Percentiles rank a stretch among this genome's conserved stretches.
Conservation (phyloP, 1,140 invertebrate species). For the Palaemon carinicauda region DNA sequence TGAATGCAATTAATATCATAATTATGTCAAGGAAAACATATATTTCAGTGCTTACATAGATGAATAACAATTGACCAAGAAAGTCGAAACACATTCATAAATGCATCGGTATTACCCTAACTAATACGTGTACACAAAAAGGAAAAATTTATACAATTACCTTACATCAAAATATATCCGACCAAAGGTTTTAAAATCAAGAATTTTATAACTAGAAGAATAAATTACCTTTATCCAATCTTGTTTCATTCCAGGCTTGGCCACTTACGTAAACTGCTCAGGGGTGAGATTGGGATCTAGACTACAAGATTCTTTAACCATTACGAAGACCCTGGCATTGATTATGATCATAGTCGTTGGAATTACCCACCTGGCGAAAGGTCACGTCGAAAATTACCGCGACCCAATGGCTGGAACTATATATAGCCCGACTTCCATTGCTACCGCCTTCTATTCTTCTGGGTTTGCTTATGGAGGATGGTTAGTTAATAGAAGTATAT, state of each 20-base stretch:
- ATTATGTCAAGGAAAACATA: no score
- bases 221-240: neutral
- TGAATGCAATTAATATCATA: no score
- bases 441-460: constrained; percentile 73
- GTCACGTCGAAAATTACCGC: constrained; percentile 68
- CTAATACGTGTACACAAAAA: no score
- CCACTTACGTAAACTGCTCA: constrained; percentile 95
- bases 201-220: neutral
- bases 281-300: constrained; percentile 94
- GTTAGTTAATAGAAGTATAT: constrained; percentile 61
- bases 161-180: no score
- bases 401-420: constrained; percentile 21
- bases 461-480: constrained; percentile 68
- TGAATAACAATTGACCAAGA: no score
- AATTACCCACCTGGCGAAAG: constrained; percentile 69
- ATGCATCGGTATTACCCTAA: no score
- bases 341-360: constrained; percentile 88
- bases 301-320: constrained; percentile 84
- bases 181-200: neutral
- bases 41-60: no score
- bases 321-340: constrained; percentile 85
- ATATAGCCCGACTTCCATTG: constrained; percentile 65
- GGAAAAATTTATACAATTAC: no score
- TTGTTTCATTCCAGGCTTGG: constrained; percentile 74
- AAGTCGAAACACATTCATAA: no score